Evolutionary conservation across 30 jellyfish, hydroid and myxozoan genomes (phyloP), one percentile per base, ranked within the genome.

Genomic region (Aurelia sp.): DNA sequence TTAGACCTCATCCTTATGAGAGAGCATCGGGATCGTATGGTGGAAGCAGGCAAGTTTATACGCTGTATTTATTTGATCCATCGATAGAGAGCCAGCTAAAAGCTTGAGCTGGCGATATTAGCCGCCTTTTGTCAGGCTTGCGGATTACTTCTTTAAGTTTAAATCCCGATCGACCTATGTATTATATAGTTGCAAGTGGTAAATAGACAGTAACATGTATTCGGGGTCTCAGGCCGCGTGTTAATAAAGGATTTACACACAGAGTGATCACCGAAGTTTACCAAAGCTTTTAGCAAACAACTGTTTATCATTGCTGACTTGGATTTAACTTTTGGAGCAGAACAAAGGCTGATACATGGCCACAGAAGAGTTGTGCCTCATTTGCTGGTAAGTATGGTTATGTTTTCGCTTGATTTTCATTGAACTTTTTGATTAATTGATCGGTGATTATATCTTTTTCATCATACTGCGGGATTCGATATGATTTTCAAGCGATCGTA

Each of bases 1-100:
- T 86, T 30, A 75, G 98, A 17, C 95, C 98, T n/a, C 82, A 92
- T 50, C 98, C 98, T 10, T 92, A 92, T 79, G 98, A 92, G 65
- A 82, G 98, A 74, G 90, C 97, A 8, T 37, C 50, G 50, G 78
- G 70, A 10, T 60, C 89, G 1, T 44, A 7, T 9, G 52, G 60
- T 21, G 78, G 89, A 22, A 74, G 95, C 86, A 86, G 95, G 95
- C 95, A 86, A 86, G 95, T 86, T 60, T 11, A 44, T 44, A 44
- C 55, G 55, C 55, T 44, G 55, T 44, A 44, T 44, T 44, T 44
- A 44, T 44, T 44, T 44, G 15, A 10, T 44, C 16, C 55, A 44
- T 5, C 55, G 19, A 23, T 44, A 9, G 41, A 9, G 41, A 22
- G 13, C 53, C 30, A 31, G 65, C 62, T 51, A 53, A 55, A 53